phyloP scores from a whole-genome alignment of 2,797 vertebrate genomes.

The Tolypeutes matacus region DNA sequence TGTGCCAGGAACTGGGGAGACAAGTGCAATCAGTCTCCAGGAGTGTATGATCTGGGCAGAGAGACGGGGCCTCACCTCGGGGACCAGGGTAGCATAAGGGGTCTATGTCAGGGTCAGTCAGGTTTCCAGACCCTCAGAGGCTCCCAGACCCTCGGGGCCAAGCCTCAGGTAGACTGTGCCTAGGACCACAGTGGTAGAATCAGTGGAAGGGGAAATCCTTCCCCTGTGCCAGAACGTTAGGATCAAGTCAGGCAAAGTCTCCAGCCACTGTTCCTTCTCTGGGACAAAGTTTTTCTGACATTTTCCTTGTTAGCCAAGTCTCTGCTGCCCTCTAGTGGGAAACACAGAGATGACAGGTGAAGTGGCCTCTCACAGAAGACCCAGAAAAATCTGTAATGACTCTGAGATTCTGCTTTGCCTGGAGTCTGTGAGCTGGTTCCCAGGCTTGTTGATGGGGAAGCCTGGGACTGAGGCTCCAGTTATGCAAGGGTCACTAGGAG shows the following conservation, averaged over 20 bases:
- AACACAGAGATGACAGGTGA: rapidly evolving
- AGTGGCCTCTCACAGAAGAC: neutral
- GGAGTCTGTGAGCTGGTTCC: neutral
- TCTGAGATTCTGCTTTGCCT: neutral
- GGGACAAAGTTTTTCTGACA: rapidly evolving
- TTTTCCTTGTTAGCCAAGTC: constrained; percentile 72
- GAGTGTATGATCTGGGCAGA: neutral
- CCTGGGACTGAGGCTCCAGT: neutral
- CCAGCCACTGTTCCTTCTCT: neutral
- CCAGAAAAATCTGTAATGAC: rapidly evolving
- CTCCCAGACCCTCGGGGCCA: neutral
- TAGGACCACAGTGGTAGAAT: neutral
- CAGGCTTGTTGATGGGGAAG: neutral
- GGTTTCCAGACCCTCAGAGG: neutral
- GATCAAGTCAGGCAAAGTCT: neutral
- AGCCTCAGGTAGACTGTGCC: neutral
- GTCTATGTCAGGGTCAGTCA: neutral
- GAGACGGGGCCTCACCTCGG: neutral
- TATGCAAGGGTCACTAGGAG: neutral
- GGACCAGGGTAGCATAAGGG: neutral
- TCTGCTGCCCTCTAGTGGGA: constrained; percentile 87
- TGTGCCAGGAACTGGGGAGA: neutral
- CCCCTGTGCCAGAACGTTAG: rapidly evolving
- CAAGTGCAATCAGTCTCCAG: neutral
- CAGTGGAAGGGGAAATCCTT: neutral